phyloP scores from a whole-genome alignment of 1,140 invertebrate species.

The Galleria mellonella region DNA sequence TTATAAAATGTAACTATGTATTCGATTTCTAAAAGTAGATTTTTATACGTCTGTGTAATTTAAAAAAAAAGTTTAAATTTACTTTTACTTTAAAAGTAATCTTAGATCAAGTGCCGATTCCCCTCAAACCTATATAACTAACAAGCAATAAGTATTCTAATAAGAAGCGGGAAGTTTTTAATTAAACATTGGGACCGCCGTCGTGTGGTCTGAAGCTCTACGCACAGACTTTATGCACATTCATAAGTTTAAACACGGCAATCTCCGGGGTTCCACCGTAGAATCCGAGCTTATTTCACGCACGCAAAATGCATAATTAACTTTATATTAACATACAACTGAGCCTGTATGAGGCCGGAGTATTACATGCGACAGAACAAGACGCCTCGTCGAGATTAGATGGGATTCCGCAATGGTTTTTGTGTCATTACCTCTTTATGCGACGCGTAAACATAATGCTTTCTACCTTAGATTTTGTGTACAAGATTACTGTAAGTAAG shows the following conservation, averaged over 20 bases:
- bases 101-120: too few relatives aligned
- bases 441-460: constrained; percentile 1
- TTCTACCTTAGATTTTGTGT: constrained; percentile 2
- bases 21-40: too few relatives aligned
- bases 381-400: constrained; percentile 20
- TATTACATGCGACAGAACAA: constrained; percentile 3
- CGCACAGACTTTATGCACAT: constrained; percentile 1
- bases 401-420: constrained; percentile 15
- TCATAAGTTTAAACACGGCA: constrained; percentile 14
- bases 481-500: neutral
- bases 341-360: neutral
- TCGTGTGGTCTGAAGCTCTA: neutral
- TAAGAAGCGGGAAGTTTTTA: neutral
- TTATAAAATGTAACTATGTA: too few relatives aligned
- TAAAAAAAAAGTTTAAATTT: too few relatives aligned
- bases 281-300: constrained; percentile 38
- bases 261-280: constrained; percentile 21
- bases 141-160: too few relatives aligned
- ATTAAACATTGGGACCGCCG: neutral
- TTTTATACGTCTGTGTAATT: too few relatives aligned
- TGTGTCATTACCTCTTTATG: constrained; percentile 10
- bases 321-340: constrained; percentile 42
- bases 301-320: constrained; percentile 50
- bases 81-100: too few relatives aligned
- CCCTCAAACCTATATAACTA: too few relatives aligned